A percentile compares a stretch with the other conserved stretches of the same genome.
phyloP scores from a whole-genome alignment of 2,888 invertebrate genomes.

The Tenodera sinensis region DNA sequence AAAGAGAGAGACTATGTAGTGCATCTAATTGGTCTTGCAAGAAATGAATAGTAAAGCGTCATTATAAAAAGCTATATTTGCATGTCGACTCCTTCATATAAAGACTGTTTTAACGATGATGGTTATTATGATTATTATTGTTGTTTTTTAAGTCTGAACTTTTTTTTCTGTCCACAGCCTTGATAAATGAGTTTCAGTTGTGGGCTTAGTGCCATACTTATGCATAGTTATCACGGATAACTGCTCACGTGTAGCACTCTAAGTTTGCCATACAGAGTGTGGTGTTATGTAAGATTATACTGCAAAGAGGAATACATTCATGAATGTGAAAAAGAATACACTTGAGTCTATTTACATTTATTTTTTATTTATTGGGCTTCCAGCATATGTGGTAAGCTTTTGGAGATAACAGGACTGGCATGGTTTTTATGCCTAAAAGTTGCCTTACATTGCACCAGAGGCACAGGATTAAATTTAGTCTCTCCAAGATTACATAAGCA shows the following conservation, averaged over 20 bases:
- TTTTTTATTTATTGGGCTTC: neutral
- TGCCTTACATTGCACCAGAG: neutral
- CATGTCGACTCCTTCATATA: neutral
- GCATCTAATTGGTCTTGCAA: neutral
- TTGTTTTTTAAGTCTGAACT: slow-evolving; percentile 9
- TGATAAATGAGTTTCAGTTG: neutral
- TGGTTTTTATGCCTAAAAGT: neutral
- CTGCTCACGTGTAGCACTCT: neutral
- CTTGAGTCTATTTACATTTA: neutral
- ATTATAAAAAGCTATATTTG: neutral
- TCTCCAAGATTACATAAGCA: neutral
- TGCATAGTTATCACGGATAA: neutral
- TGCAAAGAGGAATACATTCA: too few relatives aligned
- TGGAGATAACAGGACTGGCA: too few relatives aligned
- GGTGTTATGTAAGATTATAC: neutral
- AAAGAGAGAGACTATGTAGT: neutral
- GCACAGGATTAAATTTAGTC: neutral
- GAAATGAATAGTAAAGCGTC: neutral
- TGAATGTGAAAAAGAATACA: too few relatives aligned
- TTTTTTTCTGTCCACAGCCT: slow-evolving; percentile 1
- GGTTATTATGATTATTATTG: neutral
- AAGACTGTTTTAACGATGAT: slow-evolving; percentile 3
- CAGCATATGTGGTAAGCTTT: too few relatives aligned
- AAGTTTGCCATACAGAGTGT: neutral
- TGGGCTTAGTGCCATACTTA: slow-evolving; percentile 7